These are phyloP conservation scores for Drosophila cardini DNA, from an alignment of 1,140 invertebrate species.

Conservation along the genomic window DNA sequence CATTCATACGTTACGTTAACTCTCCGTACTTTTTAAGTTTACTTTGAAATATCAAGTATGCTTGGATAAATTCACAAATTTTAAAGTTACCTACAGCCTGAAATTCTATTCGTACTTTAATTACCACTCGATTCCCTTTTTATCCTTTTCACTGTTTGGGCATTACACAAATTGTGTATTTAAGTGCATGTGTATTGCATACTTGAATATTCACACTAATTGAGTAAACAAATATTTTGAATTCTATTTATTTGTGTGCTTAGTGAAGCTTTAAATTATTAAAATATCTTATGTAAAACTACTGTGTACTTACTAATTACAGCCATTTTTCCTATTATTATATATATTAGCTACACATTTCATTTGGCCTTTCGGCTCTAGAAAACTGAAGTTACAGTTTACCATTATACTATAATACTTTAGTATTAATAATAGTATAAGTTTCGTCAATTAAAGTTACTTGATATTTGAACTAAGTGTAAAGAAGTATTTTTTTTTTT, in stretches of 20 bases:
- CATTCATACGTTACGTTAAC: conserved; percentile 61
- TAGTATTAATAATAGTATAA: too few relatives aligned
- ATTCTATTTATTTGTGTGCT: neutral
- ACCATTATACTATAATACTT: too few relatives aligned
- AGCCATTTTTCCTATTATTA: too few relatives aligned
- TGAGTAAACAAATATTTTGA: conserved; percentile 50
- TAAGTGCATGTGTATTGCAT: conserved; percentile 16
- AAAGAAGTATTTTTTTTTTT: too few relatives aligned
- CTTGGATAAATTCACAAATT: conserved; percentile 45
- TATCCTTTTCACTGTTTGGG: neutral
- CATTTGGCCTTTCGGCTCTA: too few relatives aligned
- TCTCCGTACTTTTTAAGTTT: conserved; percentile 15
- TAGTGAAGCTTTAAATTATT: neutral
- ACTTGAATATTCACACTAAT: conserved; percentile 35
- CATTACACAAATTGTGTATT: conserved; percentile 15
- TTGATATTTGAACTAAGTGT: too few relatives aligned
- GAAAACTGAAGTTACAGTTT: too few relatives aligned
- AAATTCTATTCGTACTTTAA: conserved; percentile 35
- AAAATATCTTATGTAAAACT: too few relatives aligned
- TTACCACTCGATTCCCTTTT: conserved; percentile 27
- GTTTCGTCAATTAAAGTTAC: too few relatives aligned
- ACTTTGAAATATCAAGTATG: conserved; percentile 62
- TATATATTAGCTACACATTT: too few relatives aligned
- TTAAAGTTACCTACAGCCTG: conserved; percentile 27
- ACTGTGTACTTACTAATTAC: too few relatives aligned